These are phyloP conservation scores for Myripristis murdjan DNA, from an alignment of 2,797 vertebrate genomes.

Conservation along the genomic window DNA sequence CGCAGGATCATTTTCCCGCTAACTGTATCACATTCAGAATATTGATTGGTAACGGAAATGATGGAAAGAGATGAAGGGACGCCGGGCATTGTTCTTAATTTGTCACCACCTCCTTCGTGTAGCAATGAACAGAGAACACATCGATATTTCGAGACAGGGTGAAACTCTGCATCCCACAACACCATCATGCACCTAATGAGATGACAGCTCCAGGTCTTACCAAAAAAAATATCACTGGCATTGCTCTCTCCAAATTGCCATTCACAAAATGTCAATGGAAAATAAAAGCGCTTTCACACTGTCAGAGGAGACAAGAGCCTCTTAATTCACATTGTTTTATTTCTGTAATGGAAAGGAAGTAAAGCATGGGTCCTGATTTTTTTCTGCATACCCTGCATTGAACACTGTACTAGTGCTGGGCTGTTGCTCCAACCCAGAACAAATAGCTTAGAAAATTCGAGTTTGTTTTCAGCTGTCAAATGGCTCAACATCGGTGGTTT, in stretches of 20 bases:
- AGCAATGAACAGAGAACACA: conserved; percentile 10
- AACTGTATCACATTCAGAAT: conserved; percentile 56
- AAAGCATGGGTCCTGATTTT: no score
- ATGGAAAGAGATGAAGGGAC: conserved; percentile 41
- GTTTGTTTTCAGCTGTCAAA: conserved; percentile 19
- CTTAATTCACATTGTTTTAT: conserved; percentile 19
- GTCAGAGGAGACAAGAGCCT: conserved; percentile 18
- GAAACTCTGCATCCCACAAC: conserved; percentile 40
- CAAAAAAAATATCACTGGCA: conserved; percentile 71
- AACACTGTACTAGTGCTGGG: not conserved
- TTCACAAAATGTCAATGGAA: conserved; percentile 75
- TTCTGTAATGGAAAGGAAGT: no score
- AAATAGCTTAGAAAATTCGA: conserved; percentile 1
- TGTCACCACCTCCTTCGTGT: conserved; percentile 45
- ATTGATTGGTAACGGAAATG: conserved; percentile 56
- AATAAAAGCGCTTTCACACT: conserved; percentile 52
- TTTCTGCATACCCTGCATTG: not conserved
- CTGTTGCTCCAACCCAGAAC: not conserved
- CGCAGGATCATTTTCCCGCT: conserved; percentile 43
- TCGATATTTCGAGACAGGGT: conserved; percentile 35
- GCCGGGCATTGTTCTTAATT: conserved; percentile 52
- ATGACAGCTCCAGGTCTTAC: conserved; percentile 33
- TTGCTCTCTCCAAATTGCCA: conserved; percentile 68
- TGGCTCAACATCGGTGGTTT: not conserved
- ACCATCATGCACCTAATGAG: conserved; percentile 47